Percentiles rank a stretch among this genome's conserved stretches.
phyloP scores from a whole-genome alignment of 2,797 vertebrate species.

The Dryobates pubescens region DNA sequence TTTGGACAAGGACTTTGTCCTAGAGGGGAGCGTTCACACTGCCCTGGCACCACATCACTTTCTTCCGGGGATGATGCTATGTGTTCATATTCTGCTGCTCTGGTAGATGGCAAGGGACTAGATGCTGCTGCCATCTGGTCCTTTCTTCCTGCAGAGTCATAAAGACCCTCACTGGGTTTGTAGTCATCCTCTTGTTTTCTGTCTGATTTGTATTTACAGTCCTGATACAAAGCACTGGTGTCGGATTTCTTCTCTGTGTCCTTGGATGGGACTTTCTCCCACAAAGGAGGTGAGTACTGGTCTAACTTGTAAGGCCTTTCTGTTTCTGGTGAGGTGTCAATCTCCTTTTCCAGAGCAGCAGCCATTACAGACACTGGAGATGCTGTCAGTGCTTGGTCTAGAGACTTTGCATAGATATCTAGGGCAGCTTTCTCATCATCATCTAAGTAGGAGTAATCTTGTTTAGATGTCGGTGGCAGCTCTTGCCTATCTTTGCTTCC shows the following conservation, averaged over 20 bases:
- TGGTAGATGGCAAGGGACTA: slow-evolving; percentile 37
- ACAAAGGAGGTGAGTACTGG: background rate
- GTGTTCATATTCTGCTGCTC: slow-evolving; percentile 42
- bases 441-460: slow-evolving; percentile 21
- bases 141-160: background rate
- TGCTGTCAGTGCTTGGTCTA: background rate
- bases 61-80: slow-evolving; percentile 47
- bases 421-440: slow-evolving; percentile 38
- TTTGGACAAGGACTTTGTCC: slow-evolving; percentile 46
- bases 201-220: background rate
- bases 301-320: background rate
- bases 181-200: background rate
- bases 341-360: background rate
- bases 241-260: background rate
- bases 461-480: background rate
- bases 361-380: background rate
- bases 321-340: background rate
- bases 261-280: background rate
- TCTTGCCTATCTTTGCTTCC: slow-evolving; percentile 19
- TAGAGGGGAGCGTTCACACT: slow-evolving; percentile 34
- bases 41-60: slow-evolving; percentile 17
- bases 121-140: background rate
- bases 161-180: background rate
- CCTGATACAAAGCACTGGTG: background rate
- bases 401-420: slow-evolving; percentile 42